phyloP scores from a whole-genome alignment of 1,140 invertebrate genomes.

The Drosophila serrata region DNA sequence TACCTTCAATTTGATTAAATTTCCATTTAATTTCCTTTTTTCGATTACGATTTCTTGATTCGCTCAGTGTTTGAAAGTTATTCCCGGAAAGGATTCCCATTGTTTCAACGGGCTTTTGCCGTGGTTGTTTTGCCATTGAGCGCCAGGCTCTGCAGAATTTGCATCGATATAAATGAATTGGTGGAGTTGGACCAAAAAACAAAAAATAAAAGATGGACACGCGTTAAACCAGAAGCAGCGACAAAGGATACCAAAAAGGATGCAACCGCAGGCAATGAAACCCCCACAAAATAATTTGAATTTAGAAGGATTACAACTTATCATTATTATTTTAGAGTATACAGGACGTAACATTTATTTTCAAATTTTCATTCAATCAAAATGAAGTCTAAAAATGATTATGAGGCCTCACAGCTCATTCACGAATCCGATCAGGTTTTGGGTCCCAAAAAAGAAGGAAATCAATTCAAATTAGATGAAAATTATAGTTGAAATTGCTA shows the following conservation, averaged over 20 bases:
- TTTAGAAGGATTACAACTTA: constrained; percentile 25
- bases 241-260: not conserved
- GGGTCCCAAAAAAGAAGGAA: constrained; percentile 37
- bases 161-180: constrained; percentile 57
- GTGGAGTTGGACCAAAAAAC: constrained; percentile 23
- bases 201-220: constrained; percentile 24
- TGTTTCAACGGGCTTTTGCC: constrained; percentile 38
- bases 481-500: constrained; percentile 51
- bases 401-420: constrained; percentile 16
- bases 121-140: constrained; percentile 31
- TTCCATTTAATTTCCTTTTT: not conserved
- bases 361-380: constrained; percentile 3
- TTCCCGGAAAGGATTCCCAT: constrained; percentile 35
- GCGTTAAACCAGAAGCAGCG: constrained; percentile 2
- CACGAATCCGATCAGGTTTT: constrained; percentile 40
- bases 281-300: constrained; percentile 33
- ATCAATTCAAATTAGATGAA: constrained; percentile 57
- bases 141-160: constrained; percentile 47
- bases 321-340: not conserved
- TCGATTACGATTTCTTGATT: not conserved
- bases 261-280: constrained; percentile 5
- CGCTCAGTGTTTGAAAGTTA: constrained; percentile 10
- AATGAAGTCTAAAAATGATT: constrained; percentile 2
- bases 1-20: not conserved
- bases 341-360: not conserved